Evolutionary conservation across 2,888 invertebrate genomes (phyloP).

Genomic region (Sinohyriopsis cumingii): DNA sequence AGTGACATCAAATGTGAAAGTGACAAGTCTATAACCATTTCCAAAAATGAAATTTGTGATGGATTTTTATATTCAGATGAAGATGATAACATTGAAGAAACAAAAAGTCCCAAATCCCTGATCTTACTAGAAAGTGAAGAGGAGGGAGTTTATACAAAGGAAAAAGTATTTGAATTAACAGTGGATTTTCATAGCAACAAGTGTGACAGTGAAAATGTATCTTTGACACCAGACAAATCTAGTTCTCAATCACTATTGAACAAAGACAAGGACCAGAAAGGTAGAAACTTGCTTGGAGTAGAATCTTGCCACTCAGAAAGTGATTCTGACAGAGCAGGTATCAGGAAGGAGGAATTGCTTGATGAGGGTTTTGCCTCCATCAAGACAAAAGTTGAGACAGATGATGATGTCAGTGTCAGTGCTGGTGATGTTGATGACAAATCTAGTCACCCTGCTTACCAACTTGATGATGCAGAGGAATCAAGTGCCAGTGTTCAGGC

Average conservation of each 20-base stretch:
- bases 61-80: too few relatives aligned
- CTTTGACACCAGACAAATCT: too few relatives aligned
- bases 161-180: background rate
- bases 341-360: background rate
- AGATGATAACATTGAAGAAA: too few relatives aligned
- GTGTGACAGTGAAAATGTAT: too few relatives aligned
- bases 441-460: background rate
- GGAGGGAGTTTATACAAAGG: too few relatives aligned
- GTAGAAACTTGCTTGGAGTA: background rate
- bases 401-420: background rate
- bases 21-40: too few relatives aligned
- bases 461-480: too few relatives aligned
- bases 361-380: background rate
- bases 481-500: background rate
- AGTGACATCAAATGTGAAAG: too few relatives aligned
- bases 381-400: slow-evolving; percentile 3
- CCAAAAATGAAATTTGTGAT: too few relatives aligned
- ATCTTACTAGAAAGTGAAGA: too few relatives aligned
- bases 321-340: slow-evolving; percentile 1
- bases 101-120: too few relatives aligned
- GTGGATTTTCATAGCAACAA: background rate
- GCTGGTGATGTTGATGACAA: slow-evolving; percentile 5
- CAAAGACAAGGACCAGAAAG: background rate
- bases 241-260: background rate
- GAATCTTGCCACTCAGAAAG: slow-evolving; percentile 5